These are phyloP conservation scores for Brachionichthys hirsutus DNA, from an alignment of 2,113 vertebrate genomes.

Conservation along the genomic window DNA sequence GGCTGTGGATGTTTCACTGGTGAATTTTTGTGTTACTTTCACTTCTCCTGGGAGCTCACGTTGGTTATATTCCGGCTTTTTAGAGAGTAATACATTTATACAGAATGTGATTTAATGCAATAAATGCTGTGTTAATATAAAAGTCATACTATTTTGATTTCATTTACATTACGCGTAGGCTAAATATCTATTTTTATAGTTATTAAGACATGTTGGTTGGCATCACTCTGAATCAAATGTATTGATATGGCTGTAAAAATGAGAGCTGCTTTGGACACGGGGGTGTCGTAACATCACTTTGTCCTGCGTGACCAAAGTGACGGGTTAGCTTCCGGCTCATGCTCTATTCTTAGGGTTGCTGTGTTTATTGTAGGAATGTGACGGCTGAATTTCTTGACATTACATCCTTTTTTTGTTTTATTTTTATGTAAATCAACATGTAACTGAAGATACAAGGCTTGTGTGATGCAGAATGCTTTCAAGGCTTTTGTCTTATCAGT, in stretches of 20 bases:
- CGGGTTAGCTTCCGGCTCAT: not conserved
- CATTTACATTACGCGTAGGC: conserved; percentile 3
- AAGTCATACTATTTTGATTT: conserved; percentile 14
- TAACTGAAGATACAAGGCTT: not conserved
- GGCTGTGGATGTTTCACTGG: conserved; percentile 9
- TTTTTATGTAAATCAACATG: too few species aligned
- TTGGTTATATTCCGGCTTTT: not conserved
- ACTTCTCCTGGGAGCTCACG: not conserved
- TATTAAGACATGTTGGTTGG: not conserved
- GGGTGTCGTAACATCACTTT: not conserved
- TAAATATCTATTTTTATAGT: conserved; percentile 13
- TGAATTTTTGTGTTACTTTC: not conserved
- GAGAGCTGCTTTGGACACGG: not conserved
- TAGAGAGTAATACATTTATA: conserved; percentile 23
- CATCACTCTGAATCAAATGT: not conserved
- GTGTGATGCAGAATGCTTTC: conserved; percentile 7
- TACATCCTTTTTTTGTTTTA: too few species aligned
- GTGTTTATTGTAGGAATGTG: conserved; percentile 11
- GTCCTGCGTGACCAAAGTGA: not conserved
- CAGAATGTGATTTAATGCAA: not conserved
- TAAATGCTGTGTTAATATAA: conserved; percentile 4
- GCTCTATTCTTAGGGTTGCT: not conserved
- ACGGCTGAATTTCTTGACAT: conserved; percentile 17
- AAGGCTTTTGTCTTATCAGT: conserved; percentile 22
- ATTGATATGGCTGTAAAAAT: too few species aligned